Evolutionary conservation across 2,113 vertebrate genomes (phyloP).

Genomic region (Chionis minor): DNA sequence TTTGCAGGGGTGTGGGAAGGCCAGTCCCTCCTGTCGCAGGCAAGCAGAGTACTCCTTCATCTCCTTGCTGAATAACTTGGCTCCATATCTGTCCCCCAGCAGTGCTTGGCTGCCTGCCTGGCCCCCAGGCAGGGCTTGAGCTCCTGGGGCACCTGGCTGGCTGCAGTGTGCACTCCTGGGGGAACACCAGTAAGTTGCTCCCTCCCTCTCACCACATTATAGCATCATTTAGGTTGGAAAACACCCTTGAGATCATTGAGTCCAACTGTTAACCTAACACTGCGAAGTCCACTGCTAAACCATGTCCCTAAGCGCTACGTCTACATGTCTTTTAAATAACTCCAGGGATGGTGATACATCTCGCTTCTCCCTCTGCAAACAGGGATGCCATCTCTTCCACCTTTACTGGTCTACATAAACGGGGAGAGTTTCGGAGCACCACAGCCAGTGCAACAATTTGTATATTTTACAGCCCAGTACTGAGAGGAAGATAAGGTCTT

Average conservation of each 20-base stretch:
- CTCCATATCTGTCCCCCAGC: neutral
- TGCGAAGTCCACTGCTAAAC: neutral
- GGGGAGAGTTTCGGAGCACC: neutral
- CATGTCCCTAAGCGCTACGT: fast-evolving
- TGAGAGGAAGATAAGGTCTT: neutral
- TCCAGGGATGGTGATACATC: neutral
- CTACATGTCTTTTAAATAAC: neutral
- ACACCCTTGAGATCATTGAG: neutral
- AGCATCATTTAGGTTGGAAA: neutral
- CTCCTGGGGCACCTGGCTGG: neutral
- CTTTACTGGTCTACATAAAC: neutral
- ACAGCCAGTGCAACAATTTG: neutral
- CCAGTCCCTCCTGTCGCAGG: neutral
- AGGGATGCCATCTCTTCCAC: neutral
- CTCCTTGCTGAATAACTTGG: neutral
- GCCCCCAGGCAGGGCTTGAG: neutral
- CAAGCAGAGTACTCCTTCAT: neutral
- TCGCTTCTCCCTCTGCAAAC: neutral
- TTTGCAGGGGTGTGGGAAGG: fast-evolving
- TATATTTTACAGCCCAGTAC: neutral
- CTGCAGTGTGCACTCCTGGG: fast-evolving
- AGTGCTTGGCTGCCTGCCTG: neutral
- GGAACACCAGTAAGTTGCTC: neutral
- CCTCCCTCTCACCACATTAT: neutral
- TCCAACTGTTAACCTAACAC: neutral